phyloP scores from a whole-genome alignment of 1,140 invertebrate genomes.

The Druon quercuslanigerum region DNA sequence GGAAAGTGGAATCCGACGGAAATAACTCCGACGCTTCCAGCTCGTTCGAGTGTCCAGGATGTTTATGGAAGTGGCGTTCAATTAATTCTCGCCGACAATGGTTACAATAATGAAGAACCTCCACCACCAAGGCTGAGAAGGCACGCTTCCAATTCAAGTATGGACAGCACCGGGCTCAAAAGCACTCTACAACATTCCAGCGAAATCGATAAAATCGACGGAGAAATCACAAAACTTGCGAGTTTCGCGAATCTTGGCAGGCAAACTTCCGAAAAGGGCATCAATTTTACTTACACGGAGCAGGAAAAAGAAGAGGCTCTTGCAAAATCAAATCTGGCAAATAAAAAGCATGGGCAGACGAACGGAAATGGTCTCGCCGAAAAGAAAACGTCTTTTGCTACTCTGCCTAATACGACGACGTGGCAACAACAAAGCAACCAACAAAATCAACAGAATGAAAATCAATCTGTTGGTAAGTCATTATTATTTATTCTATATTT shows the following conservation, averaged over 20 bases:
- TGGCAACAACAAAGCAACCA: conserved; percentile 86
- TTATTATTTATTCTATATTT: neutral
- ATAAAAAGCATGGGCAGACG: conserved; percentile 69
- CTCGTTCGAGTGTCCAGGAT: conserved; percentile 84
- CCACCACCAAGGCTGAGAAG: conserved; percentile 69
- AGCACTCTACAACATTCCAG: conserved; percentile 76
- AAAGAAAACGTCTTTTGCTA: conserved; percentile 83
- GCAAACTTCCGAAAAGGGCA: conserved; percentile 78
- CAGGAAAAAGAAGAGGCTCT: conserved; percentile 76
- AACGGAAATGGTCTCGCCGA: conserved; percentile 74
- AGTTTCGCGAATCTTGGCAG: conserved; percentile 84
- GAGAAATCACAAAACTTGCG: conserved; percentile 78
- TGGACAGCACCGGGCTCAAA: conserved; percentile 73
- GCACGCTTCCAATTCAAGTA: conserved; percentile 75
- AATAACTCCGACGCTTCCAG: conserved; percentile 77
- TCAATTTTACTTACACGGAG: conserved; percentile 81
- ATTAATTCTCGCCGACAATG: conserved; percentile 81
- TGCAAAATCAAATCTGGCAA: conserved; percentile 64
- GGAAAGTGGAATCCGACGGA: conserved; percentile 76
- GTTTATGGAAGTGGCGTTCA: conserved; percentile 79
- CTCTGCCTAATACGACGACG: conserved; percentile 88
- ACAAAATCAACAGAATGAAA: conserved; percentile 69
- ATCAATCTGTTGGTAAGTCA: conserved; percentile 63
- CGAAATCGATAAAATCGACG: conserved; percentile 75
- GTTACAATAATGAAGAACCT: conserved; percentile 76